phyloP scores from a whole-genome alignment of 2,113 vertebrate genomes.

The Sitta europaea region DNA sequence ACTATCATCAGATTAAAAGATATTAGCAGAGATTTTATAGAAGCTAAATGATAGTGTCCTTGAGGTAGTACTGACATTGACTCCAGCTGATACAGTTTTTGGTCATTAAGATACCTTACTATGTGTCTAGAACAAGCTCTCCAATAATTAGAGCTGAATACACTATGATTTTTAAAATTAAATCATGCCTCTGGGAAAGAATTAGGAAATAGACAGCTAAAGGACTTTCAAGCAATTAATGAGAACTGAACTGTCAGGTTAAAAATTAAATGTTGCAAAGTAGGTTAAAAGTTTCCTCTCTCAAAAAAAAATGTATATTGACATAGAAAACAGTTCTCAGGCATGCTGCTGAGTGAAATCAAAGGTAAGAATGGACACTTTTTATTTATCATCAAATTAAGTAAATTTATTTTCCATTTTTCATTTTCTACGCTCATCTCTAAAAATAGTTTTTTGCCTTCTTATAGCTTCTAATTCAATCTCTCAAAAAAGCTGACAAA shows the following conservation, averaged over 20 bases:
- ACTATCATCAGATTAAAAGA: constrained; percentile 33
- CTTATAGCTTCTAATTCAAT: not conserved
- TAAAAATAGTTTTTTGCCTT: not conserved
- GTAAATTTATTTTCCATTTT: not conserved
- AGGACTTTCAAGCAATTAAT: constrained; percentile 77
- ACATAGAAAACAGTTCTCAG: constrained; percentile 20
- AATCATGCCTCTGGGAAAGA: constrained; percentile 77
- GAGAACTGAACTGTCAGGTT: constrained; percentile 65
- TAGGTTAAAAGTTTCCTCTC: constrained; percentile 72
- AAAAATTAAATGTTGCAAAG: constrained; percentile 71
- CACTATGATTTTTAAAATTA: constrained; percentile 74
- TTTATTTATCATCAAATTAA: not conserved
- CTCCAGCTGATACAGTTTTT: constrained; percentile 54
- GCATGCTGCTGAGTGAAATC: not conserved
- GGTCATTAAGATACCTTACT: constrained; percentile 66
- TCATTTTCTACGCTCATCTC: not conserved
- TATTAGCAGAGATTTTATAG: constrained; percentile 19
- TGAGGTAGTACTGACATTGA: constrained; percentile 49
- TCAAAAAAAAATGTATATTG: constrained; percentile 29
- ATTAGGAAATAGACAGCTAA: constrained; percentile 70
- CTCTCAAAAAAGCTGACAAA: not conserved
- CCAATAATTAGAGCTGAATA: constrained; percentile 75
- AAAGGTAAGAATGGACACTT: not conserved
- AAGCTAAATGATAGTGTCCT: constrained; percentile 27
- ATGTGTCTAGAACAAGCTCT: constrained; percentile 62